Evolutionary conservation across 2,888 invertebrate genomes (phyloP).

Genomic region (Acanthococcus lagerstroemiae): DNA sequence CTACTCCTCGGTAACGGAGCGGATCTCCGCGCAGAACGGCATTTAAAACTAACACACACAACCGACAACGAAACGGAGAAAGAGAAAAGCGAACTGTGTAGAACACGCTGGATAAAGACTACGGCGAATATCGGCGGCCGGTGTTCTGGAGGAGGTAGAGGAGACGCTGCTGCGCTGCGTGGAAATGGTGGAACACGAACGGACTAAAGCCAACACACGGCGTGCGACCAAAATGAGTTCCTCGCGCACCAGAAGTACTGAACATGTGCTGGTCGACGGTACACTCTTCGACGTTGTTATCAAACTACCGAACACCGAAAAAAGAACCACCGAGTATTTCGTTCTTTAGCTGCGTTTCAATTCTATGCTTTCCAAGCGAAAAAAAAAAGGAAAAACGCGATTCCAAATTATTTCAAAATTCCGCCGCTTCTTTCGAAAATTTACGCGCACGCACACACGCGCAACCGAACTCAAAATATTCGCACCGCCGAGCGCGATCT

Average conservation of each 20-base stretch:
- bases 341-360: no score
- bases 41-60: constrained; percentile 27
- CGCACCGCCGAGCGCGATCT: no score
- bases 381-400: no score
- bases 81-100: constrained; percentile 12
- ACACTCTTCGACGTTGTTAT: background rate
- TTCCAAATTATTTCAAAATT: no score
- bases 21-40: constrained; percentile 23
- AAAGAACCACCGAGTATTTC: background rate
- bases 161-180: constrained; percentile 10
- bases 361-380: no score
- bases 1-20: constrained; percentile 20
- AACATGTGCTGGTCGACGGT: constrained; percentile 27
- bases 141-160: constrained; percentile 33
- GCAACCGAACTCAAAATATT: no score
- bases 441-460: no score
- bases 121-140: constrained; percentile 33
- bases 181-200: background rate
- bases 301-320: background rate
- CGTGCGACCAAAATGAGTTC: constrained; percentile 25
- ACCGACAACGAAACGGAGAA: constrained; percentile 8
- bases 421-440: no score
- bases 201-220: constrained; percentile 12
- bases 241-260: constrained; percentile 22
- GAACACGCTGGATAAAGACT: constrained; percentile 29